Evolutionary conservation across 2,113 vertebrate genomes (phyloP), one percentile per base, ranked within the genome.

Genomic region (Ailurus styani): DNA sequence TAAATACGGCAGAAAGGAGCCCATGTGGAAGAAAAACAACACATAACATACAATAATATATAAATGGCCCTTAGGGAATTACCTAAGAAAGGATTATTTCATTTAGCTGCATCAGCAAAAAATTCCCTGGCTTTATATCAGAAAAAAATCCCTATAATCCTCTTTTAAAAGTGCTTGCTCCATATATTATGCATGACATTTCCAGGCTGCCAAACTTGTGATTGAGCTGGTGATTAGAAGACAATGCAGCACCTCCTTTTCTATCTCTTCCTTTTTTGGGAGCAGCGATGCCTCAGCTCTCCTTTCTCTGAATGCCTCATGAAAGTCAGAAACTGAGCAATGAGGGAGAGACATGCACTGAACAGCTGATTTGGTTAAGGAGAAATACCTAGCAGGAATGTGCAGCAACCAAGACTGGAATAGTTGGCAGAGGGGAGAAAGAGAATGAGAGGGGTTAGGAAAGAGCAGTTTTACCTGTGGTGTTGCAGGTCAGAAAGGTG

Each of bases 171-270:
- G 81, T 84, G 72, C 86, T 93, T 96, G 91, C 90, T 82, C 78
- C 66, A 68, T 96, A 87, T 89, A 92, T 95, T 97, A 96, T 84
- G 68, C 79, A 88, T 84, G 96, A 57, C 97, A 93, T 97, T 98
- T 98, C 88, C 79, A 94, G 93, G 86, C 96, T 81, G 78, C 94
- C 92, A 96, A 79, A 95, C 90, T 98, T 97, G 85, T 97, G 97
- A 97, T 77, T 94, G 95, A 98, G 90, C 72, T 93, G 88, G 88
- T 97, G 98, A 97, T 97, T 95, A 98, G 97, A 90, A 97, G 96
- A 98, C 95, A 97, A 87, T 90, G 68, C 42, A 37, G 70, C 60
- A 52, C 25, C 88, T 62, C 47, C 37, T 88, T 64, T 55, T 83
- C 70, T 95, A 87, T 93, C 42, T 97, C 45, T 95, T 60, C 14